Base-by-base conservation (phyloP, 2,888 invertebrate species). In the Deroplatys truncata region DNA sequence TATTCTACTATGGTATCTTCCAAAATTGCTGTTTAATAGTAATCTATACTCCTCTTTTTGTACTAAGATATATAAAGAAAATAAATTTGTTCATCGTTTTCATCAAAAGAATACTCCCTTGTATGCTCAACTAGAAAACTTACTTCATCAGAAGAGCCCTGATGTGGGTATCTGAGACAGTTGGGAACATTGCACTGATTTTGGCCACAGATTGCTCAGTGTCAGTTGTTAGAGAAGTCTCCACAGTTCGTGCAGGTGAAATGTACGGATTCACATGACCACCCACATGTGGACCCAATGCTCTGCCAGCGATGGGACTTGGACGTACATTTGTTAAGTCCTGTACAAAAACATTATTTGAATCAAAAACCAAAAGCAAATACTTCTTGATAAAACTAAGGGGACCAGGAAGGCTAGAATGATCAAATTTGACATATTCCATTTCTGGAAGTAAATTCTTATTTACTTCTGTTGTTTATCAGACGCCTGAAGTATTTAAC, bases 151-250 rank as follows among this genome's bases (percentile, higher is more conserved):
- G 93, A 91, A 98, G 94, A 91, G 98, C 95, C 92, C 97, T 96
- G 92, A 98, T 98, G 92, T 98, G 98, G 43, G 97, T 97, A 92
- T 98, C 98, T 90, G 97, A 96, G 88, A 98, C 98, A 13, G 98
- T 98, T 3, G 98, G 98, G 93, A 98, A 98, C 96, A 98, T 97
- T 85, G 97, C 96, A 92, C 97, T 96, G 92, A 98, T 97, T 93
- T 97, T 98, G 84, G 96, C 94, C 25, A 97, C 97, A 90, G 97
- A 95, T 13, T 96, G 95, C 91, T 97, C 97, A 0, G 96, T 95
- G 91, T 97, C 97, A 13, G 95, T 94, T 1, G 95, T 95, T 90
- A 95, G 94, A 88, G 96, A 95, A 7, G 96, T 96, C 92, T 97
- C 97, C 91, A 95, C 90, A 94, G 93, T 92, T 93, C 94, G 91